Conservation (phyloP, 2,113 vertebrate species). For the Odocoileus virginianus region DNA sequence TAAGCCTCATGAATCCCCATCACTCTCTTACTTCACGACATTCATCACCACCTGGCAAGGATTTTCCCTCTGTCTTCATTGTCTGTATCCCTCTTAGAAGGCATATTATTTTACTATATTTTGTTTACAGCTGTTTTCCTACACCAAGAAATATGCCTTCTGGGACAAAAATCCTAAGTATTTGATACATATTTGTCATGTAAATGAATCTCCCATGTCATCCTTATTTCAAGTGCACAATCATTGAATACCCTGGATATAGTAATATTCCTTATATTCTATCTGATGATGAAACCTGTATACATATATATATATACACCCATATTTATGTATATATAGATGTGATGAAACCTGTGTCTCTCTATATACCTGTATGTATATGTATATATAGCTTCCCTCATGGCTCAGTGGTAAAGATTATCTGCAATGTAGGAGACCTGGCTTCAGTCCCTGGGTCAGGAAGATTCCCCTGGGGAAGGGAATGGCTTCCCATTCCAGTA, state of each 20-base stretch:
- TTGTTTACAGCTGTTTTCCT: not conserved
- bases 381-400: not conserved
- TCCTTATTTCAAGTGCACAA: not conserved
- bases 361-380: not conserved
- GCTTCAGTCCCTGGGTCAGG: not conserved
- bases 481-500: not conserved
- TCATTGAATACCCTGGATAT: not conserved
- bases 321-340: not conserved
- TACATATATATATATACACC: not conserved
- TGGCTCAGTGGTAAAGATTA: not conserved
- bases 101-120: not conserved
- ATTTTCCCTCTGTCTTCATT: not conserved
- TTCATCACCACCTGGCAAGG: not conserved
- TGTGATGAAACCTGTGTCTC: not conserved
- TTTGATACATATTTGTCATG: not conserved
- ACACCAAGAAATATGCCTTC: not conserved
- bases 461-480: not conserved
- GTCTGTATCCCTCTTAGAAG: not conserved
- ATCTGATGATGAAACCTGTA: not conserved
- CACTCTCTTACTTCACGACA: not conserved
- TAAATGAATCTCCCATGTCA: not conserved
- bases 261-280: not conserved
- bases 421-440: not conserved
- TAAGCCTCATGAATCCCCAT: not conserved
- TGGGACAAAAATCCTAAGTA: not conserved